A percentile compares a stretch with the other conserved stretches of the same genome.
Evolutionary conservation across 2,113 vertebrate species (phyloP).

Genomic region (Pelvicachromis taeniatus): DNA sequence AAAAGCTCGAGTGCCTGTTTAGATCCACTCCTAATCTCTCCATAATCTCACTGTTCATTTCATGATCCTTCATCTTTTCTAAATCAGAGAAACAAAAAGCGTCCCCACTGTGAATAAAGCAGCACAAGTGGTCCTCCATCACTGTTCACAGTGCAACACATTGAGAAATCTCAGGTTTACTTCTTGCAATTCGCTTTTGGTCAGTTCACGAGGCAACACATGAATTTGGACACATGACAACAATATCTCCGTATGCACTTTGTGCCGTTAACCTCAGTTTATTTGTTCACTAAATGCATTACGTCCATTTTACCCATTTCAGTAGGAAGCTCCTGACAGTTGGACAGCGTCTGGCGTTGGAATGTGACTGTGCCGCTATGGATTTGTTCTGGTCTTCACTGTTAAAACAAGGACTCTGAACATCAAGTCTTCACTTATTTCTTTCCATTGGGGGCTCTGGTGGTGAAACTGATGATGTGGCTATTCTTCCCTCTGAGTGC

Average conservation of each 20-base stretch:
- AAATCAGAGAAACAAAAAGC: background rate
- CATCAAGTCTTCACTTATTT: background rate
- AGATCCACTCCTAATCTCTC: background rate
- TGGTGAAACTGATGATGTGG: conserved; percentile 30
- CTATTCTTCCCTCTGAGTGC: background rate
- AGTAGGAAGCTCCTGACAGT: background rate
- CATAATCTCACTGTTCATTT: background rate
- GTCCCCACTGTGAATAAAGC: background rate
- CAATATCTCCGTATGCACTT: background rate
- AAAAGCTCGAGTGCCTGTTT: background rate
- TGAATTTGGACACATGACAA: background rate
- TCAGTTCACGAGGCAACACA: background rate
- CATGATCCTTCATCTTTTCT: background rate
- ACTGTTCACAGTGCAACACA: background rate
- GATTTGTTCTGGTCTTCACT: background rate
- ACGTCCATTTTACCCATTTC: background rate
- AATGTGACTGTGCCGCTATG: background rate
- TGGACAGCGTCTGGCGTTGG: background rate
- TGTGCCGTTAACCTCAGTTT: background rate
- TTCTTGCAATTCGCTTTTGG: background rate
- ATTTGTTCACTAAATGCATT: background rate
- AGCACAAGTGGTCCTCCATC: background rate
- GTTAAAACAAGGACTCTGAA: background rate
- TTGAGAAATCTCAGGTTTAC: background rate
- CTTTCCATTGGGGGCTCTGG: background rate